These are phyloP conservation scores for Euwallacea fornicatus DNA, from an alignment of 1,140 invertebrate genomes.

Conservation along the genomic window DNA sequence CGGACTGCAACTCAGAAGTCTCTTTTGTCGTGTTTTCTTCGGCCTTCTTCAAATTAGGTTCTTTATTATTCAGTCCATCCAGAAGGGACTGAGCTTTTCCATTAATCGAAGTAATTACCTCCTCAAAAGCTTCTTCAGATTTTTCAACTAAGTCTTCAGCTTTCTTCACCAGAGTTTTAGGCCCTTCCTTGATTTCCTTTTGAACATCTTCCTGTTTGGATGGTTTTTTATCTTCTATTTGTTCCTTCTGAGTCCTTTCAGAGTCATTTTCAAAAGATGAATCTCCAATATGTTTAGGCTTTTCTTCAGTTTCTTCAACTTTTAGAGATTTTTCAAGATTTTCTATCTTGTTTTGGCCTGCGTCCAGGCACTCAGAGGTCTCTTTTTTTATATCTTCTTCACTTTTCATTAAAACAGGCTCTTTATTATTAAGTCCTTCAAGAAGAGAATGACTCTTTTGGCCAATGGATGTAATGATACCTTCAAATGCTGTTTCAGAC, in stretches of 20 bases:
- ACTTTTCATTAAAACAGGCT: not conserved
- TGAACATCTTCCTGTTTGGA: not conserved
- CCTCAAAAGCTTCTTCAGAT: conserved; percentile 13
- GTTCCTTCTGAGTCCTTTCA: not conserved
- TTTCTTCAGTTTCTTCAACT: not conserved
- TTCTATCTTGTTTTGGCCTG: not conserved
- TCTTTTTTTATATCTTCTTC: not conserved
- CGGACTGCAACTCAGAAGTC: too few relatives aligned
- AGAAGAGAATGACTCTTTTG: not conserved
- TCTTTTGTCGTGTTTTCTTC: not conserved
- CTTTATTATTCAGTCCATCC: not conserved
- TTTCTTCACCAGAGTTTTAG: not conserved
- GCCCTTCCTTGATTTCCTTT: not conserved
- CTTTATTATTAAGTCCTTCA: not conserved
- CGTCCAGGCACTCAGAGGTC: not conserved
- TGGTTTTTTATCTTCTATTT: not conserved
- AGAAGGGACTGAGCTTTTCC: not conserved
- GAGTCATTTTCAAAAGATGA: too few relatives aligned
- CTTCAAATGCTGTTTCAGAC: conserved; percentile 13
- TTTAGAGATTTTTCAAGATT: not conserved
- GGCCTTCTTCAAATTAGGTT: not conserved
- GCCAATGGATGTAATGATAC: conserved; percentile 4
- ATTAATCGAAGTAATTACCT: conserved; percentile 3
- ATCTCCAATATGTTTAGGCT: not conserved
- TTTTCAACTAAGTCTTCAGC: conserved; percentile 1